Conservation (phyloP, 2,888 invertebrate genomes). For the Andrena praecox region DNA sequence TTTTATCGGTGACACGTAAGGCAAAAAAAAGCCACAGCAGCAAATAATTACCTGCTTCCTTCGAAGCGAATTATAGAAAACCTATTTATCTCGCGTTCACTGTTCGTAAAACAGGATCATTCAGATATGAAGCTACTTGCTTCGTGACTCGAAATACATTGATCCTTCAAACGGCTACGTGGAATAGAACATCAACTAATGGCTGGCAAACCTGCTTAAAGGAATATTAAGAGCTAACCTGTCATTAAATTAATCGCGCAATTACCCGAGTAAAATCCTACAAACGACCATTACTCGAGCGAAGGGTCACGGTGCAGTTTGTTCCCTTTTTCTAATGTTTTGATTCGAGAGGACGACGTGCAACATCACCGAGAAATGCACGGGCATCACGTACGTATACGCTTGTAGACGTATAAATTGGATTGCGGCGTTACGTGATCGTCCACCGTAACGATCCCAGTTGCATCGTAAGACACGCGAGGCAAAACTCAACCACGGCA, state of each 20-base stretch:
- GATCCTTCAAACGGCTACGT: not conserved
- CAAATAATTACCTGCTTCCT: conserved; percentile 18
- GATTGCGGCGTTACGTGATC: conserved; percentile 61
- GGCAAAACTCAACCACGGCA: conserved; percentile 34
- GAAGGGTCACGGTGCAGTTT: not conserved
- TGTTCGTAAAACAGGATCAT: not conserved
- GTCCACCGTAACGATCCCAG: conserved; percentile 57
- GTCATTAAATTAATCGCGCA: not conserved
- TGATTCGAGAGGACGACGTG: not conserved
- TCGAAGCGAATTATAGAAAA: conserved; percentile 4
- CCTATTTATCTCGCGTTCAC: not conserved
- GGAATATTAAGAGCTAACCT: not conserved
- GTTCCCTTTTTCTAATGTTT: not conserved
- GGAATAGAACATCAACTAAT: not conserved
- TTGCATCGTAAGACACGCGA: conserved; percentile 60
- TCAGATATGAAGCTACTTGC: not conserved
- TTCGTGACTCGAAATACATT: not conserved
- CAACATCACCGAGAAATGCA: not conserved
- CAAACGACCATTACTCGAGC: not conserved
- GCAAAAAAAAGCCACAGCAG: too few species aligned
- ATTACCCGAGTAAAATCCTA: not conserved
- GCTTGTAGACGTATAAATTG: conserved; percentile 45
- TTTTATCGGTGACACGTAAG: conserved; percentile 4
- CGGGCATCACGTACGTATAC: conserved; percentile 14
- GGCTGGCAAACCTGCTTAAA: not conserved